Conservation (phyloP, 2,888 invertebrate genomes). For the Torymus texanus region DNA sequence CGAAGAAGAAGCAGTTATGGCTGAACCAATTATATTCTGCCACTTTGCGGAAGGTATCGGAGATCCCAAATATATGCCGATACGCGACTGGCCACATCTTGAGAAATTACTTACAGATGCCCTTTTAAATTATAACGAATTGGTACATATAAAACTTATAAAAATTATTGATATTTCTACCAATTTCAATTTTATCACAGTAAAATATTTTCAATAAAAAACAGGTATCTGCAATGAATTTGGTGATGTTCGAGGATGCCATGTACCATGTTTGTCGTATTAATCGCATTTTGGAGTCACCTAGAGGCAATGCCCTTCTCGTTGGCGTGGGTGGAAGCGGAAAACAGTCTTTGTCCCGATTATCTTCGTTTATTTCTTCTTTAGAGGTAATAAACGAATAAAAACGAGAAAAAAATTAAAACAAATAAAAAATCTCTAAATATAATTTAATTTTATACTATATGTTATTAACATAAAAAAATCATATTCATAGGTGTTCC, state of each 20-base stretch:
- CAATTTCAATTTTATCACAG: slow-evolving; percentile 9
- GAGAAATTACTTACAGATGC: slow-evolving; percentile 87
- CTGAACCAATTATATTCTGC: slow-evolving; percentile 89
- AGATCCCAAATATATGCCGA: slow-evolving; percentile 92
- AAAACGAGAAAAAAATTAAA: too few relatives aligned
- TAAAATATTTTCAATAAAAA: neutral
- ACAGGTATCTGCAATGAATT: slow-evolving; percentile 88
- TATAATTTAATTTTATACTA: neutral
- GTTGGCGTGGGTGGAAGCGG: slow-evolving; percentile 97
- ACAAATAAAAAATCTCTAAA: neutral
- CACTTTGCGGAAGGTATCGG: slow-evolving; percentile 95
- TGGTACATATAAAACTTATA: slow-evolving; percentile 75
- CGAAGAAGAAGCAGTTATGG: slow-evolving; percentile 84
- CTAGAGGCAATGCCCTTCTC: slow-evolving; percentile 92
- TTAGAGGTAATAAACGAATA: slow-evolving; percentile 78
- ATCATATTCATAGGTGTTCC: slow-evolving; percentile 81
- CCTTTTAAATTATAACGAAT: slow-evolving; percentile 89
- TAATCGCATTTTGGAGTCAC: slow-evolving; percentile 93
- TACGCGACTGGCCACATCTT: slow-evolving; percentile 83
- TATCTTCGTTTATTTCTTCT: slow-evolving; percentile 92
- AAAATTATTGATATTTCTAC: neutral
- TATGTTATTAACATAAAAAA: too few relatives aligned
- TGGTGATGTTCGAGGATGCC: slow-evolving; percentile 96
- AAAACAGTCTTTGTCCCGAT: slow-evolving; percentile 91
- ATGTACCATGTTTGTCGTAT: slow-evolving; percentile 95